These are phyloP conservation scores for Cantharis lateralis DNA, from an alignment of 2,888 invertebrate species.

Conservation along the genomic window DNA sequence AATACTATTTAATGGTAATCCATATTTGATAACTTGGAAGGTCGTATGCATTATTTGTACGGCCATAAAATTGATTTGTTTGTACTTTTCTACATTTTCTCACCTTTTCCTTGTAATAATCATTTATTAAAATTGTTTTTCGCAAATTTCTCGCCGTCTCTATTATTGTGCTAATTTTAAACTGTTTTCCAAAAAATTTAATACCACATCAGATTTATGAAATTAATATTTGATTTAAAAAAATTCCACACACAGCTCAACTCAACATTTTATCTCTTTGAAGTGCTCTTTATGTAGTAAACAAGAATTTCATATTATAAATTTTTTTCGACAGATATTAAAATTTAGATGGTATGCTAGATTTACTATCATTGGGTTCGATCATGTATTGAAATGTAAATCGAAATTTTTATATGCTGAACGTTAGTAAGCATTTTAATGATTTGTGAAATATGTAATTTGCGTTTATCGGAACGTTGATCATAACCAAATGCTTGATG, in stretches of 20 bases:
- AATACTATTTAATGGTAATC: neutral
- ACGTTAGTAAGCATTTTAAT: neutral
- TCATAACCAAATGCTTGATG: neutral
- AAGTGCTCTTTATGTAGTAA: neutral
- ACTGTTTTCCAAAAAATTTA: neutral
- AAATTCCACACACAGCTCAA: neutral
- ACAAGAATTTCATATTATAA: neutral
- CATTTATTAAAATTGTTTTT: neutral
- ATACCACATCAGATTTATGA: neutral
- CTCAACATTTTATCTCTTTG: neutral
- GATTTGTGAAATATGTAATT: neutral
- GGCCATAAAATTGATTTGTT: slow-evolving; percentile 2
- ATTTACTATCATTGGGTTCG: neutral
- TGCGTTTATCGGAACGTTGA: neutral
- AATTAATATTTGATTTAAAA: neutral
- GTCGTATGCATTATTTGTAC: neutral
- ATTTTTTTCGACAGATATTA: neutral
- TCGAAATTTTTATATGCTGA: neutral
- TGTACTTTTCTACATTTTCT: neutral
- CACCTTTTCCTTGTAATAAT: neutral
- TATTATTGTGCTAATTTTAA: neutral
- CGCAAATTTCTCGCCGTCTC: neutral
- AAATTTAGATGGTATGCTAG: neutral
- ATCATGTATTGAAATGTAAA: neutral
- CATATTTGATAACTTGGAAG: neutral